A percentile compares a stretch with the other conserved stretches of the same genome.
phyloP scores from a whole-genome alignment of 2,888 invertebrate species.

The Melanostoma scalare region DNA sequence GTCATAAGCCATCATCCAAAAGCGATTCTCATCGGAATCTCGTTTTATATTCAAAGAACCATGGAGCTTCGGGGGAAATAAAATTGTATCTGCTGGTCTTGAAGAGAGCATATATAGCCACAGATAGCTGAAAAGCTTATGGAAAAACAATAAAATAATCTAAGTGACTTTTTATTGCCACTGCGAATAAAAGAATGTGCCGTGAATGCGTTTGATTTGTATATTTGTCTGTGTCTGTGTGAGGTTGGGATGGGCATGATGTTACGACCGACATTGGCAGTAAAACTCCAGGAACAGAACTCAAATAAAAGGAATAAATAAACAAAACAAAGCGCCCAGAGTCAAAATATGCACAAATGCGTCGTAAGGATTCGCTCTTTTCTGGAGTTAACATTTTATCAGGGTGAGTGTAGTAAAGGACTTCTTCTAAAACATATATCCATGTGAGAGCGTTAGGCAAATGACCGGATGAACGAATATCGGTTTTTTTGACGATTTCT shows the following conservation, averaged over 20 bases:
- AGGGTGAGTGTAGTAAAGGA: too few species aligned
- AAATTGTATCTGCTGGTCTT: slow-evolving; percentile 31
- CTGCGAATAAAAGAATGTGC: slow-evolving; percentile 31
- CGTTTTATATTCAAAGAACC: slow-evolving; percentile 10
- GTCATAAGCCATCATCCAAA: slow-evolving; percentile 24
- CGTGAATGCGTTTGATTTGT: slow-evolving; percentile 9
- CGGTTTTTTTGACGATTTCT: too few species aligned
- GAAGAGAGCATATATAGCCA: slow-evolving; percentile 19
- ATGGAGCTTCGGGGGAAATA: not conserved
- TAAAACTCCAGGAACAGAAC: slow-evolving; percentile 36
- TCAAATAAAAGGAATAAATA: slow-evolving; percentile 1
- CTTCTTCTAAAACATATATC: too few species aligned
- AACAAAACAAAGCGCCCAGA: slow-evolving; percentile 26
- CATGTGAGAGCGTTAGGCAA: too few species aligned
- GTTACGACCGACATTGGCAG: slow-evolving; percentile 55
- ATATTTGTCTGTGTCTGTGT: slow-evolving; percentile 13
- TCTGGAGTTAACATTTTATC: too few species aligned
- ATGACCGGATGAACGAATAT: too few species aligned
- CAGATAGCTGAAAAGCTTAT: slow-evolving; percentile 67
- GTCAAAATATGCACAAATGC: too few species aligned
- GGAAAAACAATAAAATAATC: slow-evolving; percentile 70
- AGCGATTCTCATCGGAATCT: slow-evolving; percentile 11
- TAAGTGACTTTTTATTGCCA: slow-evolving; percentile 70
- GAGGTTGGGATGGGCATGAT: not conserved
- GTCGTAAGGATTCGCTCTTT: too few species aligned